phyloP scores from a whole-genome alignment of 2,797 vertebrate genomes.

The Pyrocephalus nanus region DNA sequence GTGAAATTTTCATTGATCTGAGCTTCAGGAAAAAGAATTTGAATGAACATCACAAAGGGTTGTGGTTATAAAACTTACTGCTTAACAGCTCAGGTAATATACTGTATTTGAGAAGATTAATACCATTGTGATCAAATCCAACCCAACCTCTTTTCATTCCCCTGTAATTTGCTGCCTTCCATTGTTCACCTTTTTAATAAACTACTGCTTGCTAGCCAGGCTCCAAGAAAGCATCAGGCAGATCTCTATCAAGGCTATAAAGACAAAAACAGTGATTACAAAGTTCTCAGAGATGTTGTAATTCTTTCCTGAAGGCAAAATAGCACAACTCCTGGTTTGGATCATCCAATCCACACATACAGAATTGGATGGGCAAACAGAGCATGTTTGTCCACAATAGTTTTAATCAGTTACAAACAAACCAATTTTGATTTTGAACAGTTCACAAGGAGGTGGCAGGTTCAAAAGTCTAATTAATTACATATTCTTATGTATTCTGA shows the following conservation, averaged over 20 bases:
- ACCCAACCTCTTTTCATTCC: neutral
- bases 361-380: neutral
- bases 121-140: neutral
- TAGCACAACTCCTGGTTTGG: neutral
- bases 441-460: neutral
- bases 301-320: neutral
- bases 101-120: neutral
- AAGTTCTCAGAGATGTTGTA: neutral
- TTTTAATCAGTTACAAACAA: neutral
- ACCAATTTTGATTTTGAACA: neutral
- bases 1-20: neutral
- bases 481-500: neutral
- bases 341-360: accelerated
- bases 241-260: neutral
- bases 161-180: neutral
- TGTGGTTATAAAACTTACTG: neutral
- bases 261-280: neutral
- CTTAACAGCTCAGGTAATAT: neutral
- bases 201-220: neutral
- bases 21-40: neutral
- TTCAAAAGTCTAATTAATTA: neutral
- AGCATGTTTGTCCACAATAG: neutral
- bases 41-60: neutral
- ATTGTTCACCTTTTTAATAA: neutral
- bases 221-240: neutral